Conservation (phyloP, 2,888 invertebrate genomes). For the Toxonevra muliebris region DNA sequence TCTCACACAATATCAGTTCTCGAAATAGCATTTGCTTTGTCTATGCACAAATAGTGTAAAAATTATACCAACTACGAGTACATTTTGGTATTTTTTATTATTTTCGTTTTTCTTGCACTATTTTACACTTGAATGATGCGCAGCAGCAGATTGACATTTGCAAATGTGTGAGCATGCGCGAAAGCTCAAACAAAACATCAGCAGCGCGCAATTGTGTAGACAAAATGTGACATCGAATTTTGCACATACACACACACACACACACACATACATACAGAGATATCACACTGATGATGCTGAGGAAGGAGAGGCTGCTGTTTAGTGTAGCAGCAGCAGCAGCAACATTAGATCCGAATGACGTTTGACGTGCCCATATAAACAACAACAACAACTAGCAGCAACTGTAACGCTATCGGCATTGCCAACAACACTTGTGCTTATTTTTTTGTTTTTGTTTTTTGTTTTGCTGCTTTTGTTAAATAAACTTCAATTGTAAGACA, state of each 20-base stretch:
- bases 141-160: constrained; percentile 57
- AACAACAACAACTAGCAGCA: constrained; percentile 1
- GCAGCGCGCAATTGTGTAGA: constrained; percentile 8
- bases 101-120: background rate
- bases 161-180: constrained; percentile 51
- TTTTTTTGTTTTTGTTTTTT: background rate
- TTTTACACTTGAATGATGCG: constrained; percentile 34
- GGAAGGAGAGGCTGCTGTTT: constrained; percentile 32
- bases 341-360: constrained; percentile 6
- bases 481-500: constrained; percentile 59
- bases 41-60: constrained; percentile 53
- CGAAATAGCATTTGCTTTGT: constrained; percentile 28
- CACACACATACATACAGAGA: background rate
- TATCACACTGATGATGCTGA: background rate
- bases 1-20: constrained; percentile 21
- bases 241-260: background rate
- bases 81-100: background rate
- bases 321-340: constrained; percentile 5
- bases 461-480: constrained; percentile 38
- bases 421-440: constrained; percentile 9
- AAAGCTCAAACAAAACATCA: constrained; percentile 12
- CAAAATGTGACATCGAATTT: constrained; percentile 30
- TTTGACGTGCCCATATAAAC: constrained; percentile 48
- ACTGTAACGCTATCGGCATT: background rate
- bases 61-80: constrained; percentile 53